Base-by-base conservation (phyloP, 1,140 invertebrate species). In the Thaumatotibia leucotreta region DNA sequence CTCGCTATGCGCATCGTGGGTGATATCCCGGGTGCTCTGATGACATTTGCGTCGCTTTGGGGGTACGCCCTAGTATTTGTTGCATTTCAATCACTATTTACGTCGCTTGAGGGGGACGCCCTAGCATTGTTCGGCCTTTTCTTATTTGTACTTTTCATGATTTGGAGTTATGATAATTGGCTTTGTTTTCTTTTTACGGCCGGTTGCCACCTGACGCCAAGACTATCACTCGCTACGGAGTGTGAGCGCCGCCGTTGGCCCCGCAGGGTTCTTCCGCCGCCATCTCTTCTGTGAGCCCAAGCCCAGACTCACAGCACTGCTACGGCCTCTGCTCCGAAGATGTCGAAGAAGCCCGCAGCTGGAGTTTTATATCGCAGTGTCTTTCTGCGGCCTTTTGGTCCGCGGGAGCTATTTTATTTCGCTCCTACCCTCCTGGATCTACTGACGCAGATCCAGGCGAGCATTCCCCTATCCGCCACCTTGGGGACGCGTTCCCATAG, bases 301-400 rank as follows among this genome's bases (percentile, higher is more conserved):
- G 11, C 32, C 32, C 11, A 33, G 32, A 33, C 3, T 8, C 32
- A 8, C 32, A 33, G 32, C 32, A 33, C 32, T 33, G 32, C 32
- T 9, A 33, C 32, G 32, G 32, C 32, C 32, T 33, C 32, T 1
- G 32, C 32, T 33, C 32, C 32, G 32, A 33, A 33, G 9, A 33
- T 10, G 32, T 33, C 33, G 17, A 23, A 64, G 22, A 66, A 64
- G 61, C 33, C 23, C 52, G 14, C 5, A 8, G 45, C 24, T 33
- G 33, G 29, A 65, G 63, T 67, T 67, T 67, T 33, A 33, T 68
- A 61, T 64, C 70, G 49, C 27, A 68, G 70, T 72, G 22, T 32
- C 32, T 66, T 54, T 71, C 70, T 68, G 52, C 72, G 64, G 66
- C 66, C 64, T 74, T n/a, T 61, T 70, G 52, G 64, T 70, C 68